Evolutionary conservation across 2,888 invertebrate species (phyloP), one percentile per base, ranked within the genome.

Genomic region (Drosophila mimetica): DNA sequence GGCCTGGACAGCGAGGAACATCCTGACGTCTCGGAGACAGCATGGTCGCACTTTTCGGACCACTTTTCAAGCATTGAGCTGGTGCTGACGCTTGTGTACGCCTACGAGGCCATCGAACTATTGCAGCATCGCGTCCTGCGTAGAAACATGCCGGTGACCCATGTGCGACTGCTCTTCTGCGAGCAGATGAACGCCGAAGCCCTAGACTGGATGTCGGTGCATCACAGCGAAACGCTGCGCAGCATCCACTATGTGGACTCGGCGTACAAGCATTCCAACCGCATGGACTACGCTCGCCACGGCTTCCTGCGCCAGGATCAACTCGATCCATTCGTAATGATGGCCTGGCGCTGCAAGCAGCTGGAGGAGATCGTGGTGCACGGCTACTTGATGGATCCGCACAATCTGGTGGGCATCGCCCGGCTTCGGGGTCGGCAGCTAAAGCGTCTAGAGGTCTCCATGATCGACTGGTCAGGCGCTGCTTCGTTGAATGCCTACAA

Each of bases 121-220:
- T 91, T 96, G 74, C 93, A 95, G 65, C 90, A 92, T 46, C 92
- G 93, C 71, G 94, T 96, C 76, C 91, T 96, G 52, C 93, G 93
- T 75, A 93, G 93, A 44, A 93, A 93, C 60, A 95, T 96, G 95
- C 96, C 96, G 16, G 92, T 96, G 20, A 94, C 95, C 20, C 95
- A 95, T 90, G 93, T 96, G 52, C 94, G 95, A 86, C 94, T 95
- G 58, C 93, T 96, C 77, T 96, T 96, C 91, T 96, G 96, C 90
- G 94, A 95, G 90, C 92, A 93, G 89, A 91, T 92, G 86, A 92
- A 92, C 77, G 82, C 89, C 22, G 90, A 90, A 37, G 92, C 92
- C 13, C 82, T 92, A 47, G 90, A 91, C 61, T 90, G 91, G 86
- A 83, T 92, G 84, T 91, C 92, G 1, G 64, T 89, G 50, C 86